Evolutionary conservation across 2,113 vertebrate species (phyloP).

Genomic region (Calonectris borealis): DNA sequence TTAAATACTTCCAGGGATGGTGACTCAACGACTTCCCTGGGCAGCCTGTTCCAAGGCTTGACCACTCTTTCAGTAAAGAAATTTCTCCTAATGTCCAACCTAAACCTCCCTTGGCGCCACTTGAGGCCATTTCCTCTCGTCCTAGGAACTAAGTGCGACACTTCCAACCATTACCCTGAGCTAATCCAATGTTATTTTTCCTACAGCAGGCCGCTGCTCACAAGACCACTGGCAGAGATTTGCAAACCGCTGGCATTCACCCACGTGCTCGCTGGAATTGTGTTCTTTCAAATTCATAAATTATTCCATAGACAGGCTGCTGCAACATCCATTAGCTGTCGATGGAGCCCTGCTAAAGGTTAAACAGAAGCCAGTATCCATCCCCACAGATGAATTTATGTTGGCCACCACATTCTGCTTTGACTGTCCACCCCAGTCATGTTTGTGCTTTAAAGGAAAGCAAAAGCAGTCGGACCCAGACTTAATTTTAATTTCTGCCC

Average conservation of each 20-base stretch:
- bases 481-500: not conserved
- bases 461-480: not conserved
- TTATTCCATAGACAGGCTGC: not conserved
- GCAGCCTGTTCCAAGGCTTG: no score
- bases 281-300: not conserved
- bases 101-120: no score
- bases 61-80: no score
- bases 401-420: not conserved
- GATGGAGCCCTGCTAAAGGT: not conserved
- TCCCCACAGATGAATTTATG: not conserved
- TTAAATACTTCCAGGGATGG: no score
- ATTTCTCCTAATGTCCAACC: no score
- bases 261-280: not conserved
- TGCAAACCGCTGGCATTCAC: not conserved
- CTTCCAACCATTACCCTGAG: not conserved
- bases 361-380: not conserved
- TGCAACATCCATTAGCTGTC: not conserved
- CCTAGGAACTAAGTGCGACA: not conserved
- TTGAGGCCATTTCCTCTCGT: no score
- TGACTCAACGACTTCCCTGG: no score
- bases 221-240: not conserved
- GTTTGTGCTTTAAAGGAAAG: not conserved
- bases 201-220: not conserved
- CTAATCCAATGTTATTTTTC: not conserved
- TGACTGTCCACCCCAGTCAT: not conserved